These are phyloP conservation scores for Carlito syrichta DNA, from an alignment of 2,113 vertebrate genomes.

Conservation along the genomic window DNA sequence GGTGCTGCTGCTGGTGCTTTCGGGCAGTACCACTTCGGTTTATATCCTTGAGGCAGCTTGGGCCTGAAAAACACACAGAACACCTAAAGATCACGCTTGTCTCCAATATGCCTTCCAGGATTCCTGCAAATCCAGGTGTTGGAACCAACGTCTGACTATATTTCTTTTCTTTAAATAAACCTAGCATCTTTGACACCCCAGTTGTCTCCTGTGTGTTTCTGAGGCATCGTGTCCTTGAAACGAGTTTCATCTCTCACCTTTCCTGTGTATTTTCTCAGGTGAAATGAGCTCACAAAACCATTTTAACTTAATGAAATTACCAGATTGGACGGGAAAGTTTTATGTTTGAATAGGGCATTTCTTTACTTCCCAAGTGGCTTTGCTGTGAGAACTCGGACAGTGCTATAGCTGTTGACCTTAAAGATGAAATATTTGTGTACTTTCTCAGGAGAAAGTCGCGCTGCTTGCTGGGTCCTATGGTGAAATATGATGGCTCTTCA, in stretches of 20 bases:
- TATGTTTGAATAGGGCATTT: constrained; percentile 8
- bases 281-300: background rate
- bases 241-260: background rate
- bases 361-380: constrained; percentile 43
- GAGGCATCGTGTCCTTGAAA: constrained; percentile 17
- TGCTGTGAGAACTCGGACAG: constrained; percentile 24
- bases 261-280: background rate
- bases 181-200: background rate
- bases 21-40: constrained; percentile 74
- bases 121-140: constrained; percentile 42
- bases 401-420: constrained; percentile 44
- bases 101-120: constrained; percentile 66
- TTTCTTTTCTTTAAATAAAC: constrained; percentile 46
- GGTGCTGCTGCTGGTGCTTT: constrained; percentile 68
- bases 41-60: constrained; percentile 65
- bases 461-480: background rate
- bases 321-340: background rate
- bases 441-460: constrained; percentile 43
- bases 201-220: background rate
- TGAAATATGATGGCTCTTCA: background rate
- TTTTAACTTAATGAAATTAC: constrained; percentile 56
- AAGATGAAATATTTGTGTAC: constrained; percentile 58
- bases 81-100: constrained; percentile 62
- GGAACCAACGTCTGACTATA: constrained; percentile 40
- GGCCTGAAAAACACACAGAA: background rate